Percentiles rank a stretch among this genome's conserved stretches.
These are phyloP conservation scores for Paralichthys olivaceus DNA, from an alignment of 2,113 vertebrate species.

Conservation along the genomic window DNA sequence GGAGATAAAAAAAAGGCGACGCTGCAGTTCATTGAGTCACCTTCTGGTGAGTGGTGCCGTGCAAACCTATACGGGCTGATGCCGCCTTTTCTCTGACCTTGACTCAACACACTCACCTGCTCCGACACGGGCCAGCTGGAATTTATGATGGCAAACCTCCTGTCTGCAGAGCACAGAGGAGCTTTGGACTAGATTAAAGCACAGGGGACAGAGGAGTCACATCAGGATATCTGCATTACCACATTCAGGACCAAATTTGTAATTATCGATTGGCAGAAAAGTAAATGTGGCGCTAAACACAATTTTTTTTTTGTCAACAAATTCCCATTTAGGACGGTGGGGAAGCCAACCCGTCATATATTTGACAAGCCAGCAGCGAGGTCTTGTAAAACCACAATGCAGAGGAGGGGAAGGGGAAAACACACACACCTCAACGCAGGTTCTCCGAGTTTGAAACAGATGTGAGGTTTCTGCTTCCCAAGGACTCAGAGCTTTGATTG, in stretches of 20 bases:
- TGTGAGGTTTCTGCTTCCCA: background rate
- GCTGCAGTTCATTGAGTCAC: background rate
- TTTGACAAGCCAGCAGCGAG: background rate
- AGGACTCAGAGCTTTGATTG: background rate
- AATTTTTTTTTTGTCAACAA: background rate
- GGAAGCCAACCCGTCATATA: background rate
- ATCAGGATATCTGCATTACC: constrained; percentile 50
- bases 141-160: constrained; percentile 8
- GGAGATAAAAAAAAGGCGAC: background rate
- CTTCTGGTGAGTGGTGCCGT: background rate
- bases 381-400: too few species aligned
- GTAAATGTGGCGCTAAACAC: background rate
- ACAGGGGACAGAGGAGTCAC: constrained; percentile 16
- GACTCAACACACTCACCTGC: constrained; percentile 31
- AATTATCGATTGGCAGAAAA: too few species aligned
- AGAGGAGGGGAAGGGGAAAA: too few species aligned
- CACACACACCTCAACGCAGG: too few species aligned
- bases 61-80: constrained; percentile 10
- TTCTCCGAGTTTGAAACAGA: too few species aligned
- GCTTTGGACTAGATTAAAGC: constrained; percentile 47
- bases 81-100: background rate
- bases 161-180: constrained; percentile 46
- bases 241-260: background rate
- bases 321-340: background rate
- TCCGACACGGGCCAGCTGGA: background rate